Percentiles rank a stretch among this genome's conserved stretches.
Evolutionary conservation across 2,797 vertebrate genomes (phyloP).

Genomic region (Pantherophis vulpinus): DNA sequence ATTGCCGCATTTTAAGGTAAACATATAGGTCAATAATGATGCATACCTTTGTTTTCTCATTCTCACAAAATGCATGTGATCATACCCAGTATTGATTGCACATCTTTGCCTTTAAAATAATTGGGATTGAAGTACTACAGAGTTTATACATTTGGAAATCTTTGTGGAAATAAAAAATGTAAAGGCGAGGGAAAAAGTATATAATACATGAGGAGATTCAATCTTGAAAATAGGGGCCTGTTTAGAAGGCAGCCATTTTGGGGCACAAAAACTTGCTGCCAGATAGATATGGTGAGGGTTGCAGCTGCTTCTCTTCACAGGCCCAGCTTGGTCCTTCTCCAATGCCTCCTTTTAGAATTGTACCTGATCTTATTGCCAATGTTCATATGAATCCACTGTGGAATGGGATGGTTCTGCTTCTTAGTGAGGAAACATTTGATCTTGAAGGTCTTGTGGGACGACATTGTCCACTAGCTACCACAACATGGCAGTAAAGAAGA

Average conservation of each 20-base stretch:
- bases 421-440: too few relatives aligned
- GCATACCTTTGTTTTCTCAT: not conserved
- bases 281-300: slow-evolving; percentile 27
- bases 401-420: too few relatives aligned
- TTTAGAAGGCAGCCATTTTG: not conserved
- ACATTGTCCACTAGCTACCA: too few relatives aligned
- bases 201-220: not conserved
- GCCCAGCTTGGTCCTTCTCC: slow-evolving; percentile 89
- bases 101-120: not conserved
- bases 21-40: not conserved
- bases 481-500: too few relatives aligned
- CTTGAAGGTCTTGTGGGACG: too few relatives aligned
- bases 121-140: not conserved
- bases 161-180: slow-evolving; percentile 23
- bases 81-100: not conserved
- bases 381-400: too few relatives aligned
- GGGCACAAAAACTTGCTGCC: not conserved
- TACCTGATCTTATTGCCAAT: slow-evolving; percentile 71
- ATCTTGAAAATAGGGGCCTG: not conserved
- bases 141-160: not conserved
- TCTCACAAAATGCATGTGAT: not conserved
- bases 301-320: slow-evolving; percentile 71
- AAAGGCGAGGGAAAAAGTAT: not conserved
- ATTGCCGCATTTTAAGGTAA: not conserved
- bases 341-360: slow-evolving; percentile 96